These are phyloP conservation scores for Dicerorhinus sumatrensis DNA, from an alignment of 2,113 vertebrate species.

Conservation along the genomic window DNA sequence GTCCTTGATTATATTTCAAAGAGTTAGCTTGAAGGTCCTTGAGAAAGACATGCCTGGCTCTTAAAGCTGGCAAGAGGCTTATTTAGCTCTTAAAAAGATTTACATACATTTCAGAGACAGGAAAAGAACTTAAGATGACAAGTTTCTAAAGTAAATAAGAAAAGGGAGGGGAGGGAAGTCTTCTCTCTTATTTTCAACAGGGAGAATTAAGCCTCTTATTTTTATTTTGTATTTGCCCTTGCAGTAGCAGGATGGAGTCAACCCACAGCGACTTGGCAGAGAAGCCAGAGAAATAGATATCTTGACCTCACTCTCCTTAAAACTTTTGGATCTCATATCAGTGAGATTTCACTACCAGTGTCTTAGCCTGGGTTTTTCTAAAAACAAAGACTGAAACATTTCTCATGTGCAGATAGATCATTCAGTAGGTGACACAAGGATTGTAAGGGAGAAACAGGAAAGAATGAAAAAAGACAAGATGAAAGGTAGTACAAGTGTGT, in stretches of 20 bases:
- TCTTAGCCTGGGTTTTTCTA: neutral
- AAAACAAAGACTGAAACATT: neutral
- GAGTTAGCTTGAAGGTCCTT: neutral
- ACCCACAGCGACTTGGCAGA: neutral
- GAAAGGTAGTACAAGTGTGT: neutral
- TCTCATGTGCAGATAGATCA: neutral
- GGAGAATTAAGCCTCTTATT: neutral
- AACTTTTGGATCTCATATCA: neutral
- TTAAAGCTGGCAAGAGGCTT: neutral
- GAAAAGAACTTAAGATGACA: neutral
- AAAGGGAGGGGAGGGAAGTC: neutral
- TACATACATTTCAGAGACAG: neutral
- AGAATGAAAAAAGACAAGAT: neutral
- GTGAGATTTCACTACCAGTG: neutral
- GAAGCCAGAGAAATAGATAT: neutral
- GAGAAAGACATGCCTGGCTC: neutral
- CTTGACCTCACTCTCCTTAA: neutral
- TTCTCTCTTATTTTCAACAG: neutral
- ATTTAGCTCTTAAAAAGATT: conserved; percentile 8
- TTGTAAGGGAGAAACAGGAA: neutral
- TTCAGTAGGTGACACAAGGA: neutral
- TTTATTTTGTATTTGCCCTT: neutral
- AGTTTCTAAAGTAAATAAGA: conserved; percentile 22
- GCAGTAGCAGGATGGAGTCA: neutral
- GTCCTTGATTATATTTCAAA: conserved; percentile 1